Base-by-base conservation (phyloP, 2,113 vertebrate species). In the Sialia sialis region DNA sequence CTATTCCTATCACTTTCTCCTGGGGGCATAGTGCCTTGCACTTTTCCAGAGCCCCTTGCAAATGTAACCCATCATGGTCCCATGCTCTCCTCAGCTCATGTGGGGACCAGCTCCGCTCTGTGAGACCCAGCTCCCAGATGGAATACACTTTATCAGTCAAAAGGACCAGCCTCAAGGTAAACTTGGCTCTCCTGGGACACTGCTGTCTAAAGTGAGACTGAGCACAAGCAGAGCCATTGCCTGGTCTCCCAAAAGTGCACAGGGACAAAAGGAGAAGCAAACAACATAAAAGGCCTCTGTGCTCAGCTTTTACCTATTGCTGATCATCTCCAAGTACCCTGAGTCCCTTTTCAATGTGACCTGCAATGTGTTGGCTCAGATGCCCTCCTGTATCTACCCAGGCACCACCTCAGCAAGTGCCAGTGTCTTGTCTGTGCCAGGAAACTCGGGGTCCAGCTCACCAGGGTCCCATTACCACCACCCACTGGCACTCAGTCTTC, bases 121-220 rank as follows among this genome's bases (percentile, higher is more conserved):
- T 0, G 0, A 64, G 62, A 55, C 16, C n/a, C 43, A 78, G 21
- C 44, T 46, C 1, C 2, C n/a, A 17, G 8, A 22, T 68, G 25
- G 49, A 74, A 85, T 32, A 22, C 3, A 3, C 34, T 43, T 3
- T 2, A 14, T 26, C 43, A 63, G 34, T 17, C 59, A 18, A 27
- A 69, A 51, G 38, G 20, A 48, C 9, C 34, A 54, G 30, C 1
- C 1, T 32, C 43, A 79, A 48, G 10, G 8, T 29, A 9, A 68
- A 63, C 14, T 80, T 64, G 9, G 4, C 13, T 46, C 44, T 60
- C 22, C 39, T 46, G 49, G 49, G 39, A 22, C 5, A 3, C 46
- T 23, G 14, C n/a, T 75, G 41, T 9, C 48, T 60, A 12, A 51
- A 74, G 38, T 0, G 6, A 64, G 30, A 26, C 9, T 0, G 8